A percentile compares a stretch with the other conserved stretches of the same genome.
phyloP scores from a whole-genome alignment of 1,140 invertebrate species.

The Kradibia gibbosae region DNA sequence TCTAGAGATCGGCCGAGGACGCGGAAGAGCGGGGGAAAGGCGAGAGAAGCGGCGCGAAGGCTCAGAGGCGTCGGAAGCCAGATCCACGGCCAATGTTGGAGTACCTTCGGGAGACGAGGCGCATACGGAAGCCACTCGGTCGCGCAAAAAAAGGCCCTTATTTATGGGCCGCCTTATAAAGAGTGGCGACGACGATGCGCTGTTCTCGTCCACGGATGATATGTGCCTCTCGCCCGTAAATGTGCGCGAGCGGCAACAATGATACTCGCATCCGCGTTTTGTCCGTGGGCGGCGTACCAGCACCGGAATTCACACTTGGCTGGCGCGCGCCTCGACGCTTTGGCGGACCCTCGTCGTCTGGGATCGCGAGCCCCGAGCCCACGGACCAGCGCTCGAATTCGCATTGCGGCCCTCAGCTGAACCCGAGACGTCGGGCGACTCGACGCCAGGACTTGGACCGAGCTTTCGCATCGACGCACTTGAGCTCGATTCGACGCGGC shows the following conservation, averaged over 20 bases:
- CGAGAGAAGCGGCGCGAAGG: too few species aligned
- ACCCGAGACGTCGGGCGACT: too few species aligned
- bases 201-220: not conserved
- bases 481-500: too few species aligned
- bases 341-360: not conserved
- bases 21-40: too few species aligned
- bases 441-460: too few species aligned
- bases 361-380: not conserved
- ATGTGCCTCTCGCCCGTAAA: not conserved
- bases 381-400: too few species aligned
- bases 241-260: slow-evolving; percentile 36
- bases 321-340: not conserved
- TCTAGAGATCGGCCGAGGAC: too few species aligned
- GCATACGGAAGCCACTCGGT: not conserved
- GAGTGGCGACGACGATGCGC: not conserved
- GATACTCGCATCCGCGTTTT: slow-evolving; percentile 42
- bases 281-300: slow-evolving; percentile 36
- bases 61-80: too few species aligned
- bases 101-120: not conserved
- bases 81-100: too few species aligned
- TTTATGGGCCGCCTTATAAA: slow-evolving; percentile 26
- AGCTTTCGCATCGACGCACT: too few species aligned
- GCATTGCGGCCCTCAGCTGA: too few species aligned
- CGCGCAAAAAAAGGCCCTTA: not conserved
- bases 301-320: slow-evolving; percentile 32